Evolutionary conservation across 2,888 invertebrate species (phyloP).

Genomic region (Fragum sueziense): DNA sequence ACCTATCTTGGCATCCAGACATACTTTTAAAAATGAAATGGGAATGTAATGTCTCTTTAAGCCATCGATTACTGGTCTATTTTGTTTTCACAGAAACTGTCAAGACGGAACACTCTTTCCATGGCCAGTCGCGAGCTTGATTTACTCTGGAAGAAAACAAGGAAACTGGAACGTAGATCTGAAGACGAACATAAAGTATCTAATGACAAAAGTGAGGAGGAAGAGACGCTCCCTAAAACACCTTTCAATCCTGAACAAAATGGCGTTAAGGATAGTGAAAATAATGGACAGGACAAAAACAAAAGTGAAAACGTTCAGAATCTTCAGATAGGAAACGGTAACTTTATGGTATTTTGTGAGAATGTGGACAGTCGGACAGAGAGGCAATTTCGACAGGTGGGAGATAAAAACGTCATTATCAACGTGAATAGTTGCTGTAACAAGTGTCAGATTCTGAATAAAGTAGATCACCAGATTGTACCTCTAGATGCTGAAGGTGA

Average conservation of each 20-base stretch:
- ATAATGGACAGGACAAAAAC: background rate
- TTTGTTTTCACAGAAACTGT: constrained; percentile 3
- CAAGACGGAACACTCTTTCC: background rate
- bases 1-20: no score
- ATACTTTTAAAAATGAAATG: no score
- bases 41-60: no score
- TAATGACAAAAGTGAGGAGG: background rate
- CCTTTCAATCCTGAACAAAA: background rate
- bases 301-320: background rate
- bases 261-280: background rate
- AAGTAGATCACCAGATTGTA: constrained; percentile 14
- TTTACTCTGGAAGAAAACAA: background rate
- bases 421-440: constrained; percentile 9
- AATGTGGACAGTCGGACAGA: constrained; percentile 16
- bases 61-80: no score
- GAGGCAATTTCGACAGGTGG: constrained; percentile 3
- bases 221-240: background rate
- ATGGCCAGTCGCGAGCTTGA: constrained; percentile 1
- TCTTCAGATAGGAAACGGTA: background rate
- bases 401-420: constrained; percentile 15
- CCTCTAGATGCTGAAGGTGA: constrained; percentile 35
- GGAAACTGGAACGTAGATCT: background rate
- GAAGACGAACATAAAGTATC: background rate
- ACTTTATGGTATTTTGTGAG: constrained; percentile 16
- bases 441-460: constrained; percentile 29